phyloP scores from a whole-genome alignment of 2,113 vertebrate genomes.

The Strix uralensis region DNA sequence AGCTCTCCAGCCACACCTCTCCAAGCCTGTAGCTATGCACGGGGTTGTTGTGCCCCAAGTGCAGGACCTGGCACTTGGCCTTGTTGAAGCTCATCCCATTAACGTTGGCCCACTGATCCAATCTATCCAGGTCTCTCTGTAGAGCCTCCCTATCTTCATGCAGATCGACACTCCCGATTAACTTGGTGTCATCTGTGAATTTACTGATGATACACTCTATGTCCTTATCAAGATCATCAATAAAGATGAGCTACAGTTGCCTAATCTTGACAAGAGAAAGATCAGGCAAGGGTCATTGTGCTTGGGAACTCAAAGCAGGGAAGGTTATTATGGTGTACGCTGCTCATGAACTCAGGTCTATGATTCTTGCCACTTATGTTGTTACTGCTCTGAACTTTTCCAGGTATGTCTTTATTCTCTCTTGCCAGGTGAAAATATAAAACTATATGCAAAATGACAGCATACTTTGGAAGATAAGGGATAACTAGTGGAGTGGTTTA shows the following conservation, averaged over 20 bases:
- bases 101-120: too few relatives aligned
- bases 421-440: not conserved
- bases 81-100: too few relatives aligned
- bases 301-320: not conserved
- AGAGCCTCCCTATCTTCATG: too few relatives aligned
- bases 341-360: not conserved
- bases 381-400: not conserved
- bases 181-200: too few relatives aligned
- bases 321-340: accelerated
- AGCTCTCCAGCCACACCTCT: too few relatives aligned
- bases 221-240: too few relatives aligned
- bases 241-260: not conserved
- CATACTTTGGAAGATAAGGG: not conserved
- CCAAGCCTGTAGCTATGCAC: too few relatives aligned
- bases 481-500: not conserved
- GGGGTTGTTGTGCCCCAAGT: too few relatives aligned
- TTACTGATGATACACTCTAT: too few relatives aligned
- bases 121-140: too few relatives aligned
- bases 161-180: too few relatives aligned
- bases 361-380: not conserved
- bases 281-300: not conserved
- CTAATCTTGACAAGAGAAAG: not conserved
- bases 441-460: not conserved
- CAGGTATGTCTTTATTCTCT: not conserved
- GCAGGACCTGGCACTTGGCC: too few relatives aligned